These are phyloP conservation scores for Pluvianellus socialis DNA, from an alignment of 2,113 vertebrate genomes.

Conservation along the genomic window DNA sequence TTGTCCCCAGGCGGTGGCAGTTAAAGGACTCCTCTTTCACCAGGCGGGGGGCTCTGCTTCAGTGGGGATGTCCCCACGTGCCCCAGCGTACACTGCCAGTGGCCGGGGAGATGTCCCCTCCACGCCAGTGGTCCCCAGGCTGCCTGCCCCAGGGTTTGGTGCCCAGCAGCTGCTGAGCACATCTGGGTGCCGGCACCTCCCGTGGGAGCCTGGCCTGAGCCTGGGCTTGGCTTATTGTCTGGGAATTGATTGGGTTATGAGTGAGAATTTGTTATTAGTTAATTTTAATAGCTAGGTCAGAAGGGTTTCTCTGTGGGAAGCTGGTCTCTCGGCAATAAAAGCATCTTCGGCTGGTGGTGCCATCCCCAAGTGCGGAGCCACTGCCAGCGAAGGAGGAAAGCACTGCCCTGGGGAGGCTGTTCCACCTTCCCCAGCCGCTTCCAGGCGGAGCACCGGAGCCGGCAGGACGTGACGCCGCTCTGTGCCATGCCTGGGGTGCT, in stretches of 20 bases:
- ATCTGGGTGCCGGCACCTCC: not conserved
- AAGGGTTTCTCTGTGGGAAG: not conserved
- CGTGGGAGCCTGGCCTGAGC: not conserved
- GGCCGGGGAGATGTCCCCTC: not conserved
- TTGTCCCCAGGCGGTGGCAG: not conserved
- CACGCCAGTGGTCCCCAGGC: not conserved
- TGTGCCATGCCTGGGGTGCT: not conserved
- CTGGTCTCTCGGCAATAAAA: not conserved
- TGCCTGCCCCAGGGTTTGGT: fast-evolving
- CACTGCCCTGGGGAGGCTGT: fast-evolving
- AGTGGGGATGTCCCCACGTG: not conserved
- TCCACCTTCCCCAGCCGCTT: fast-evolving
- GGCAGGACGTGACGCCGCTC: not conserved
- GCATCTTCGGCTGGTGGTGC: not conserved
- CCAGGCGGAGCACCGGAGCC: not conserved
- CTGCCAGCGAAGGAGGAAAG: not conserved
- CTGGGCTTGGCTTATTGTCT: not conserved
- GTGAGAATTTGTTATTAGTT: not conserved
- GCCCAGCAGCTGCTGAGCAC: not conserved
- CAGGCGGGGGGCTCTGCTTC: not conserved
- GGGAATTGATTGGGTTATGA: not conserved
- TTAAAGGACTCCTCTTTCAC: not conserved
- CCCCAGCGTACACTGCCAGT: not conserved
- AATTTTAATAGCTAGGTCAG: not conserved
- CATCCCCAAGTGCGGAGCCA: not conserved